Percentiles rank a stretch among this genome's conserved stretches.
Evolutionary conservation across 1,140 invertebrate species (phyloP).

Genomic region (Amyelois transitella): DNA sequence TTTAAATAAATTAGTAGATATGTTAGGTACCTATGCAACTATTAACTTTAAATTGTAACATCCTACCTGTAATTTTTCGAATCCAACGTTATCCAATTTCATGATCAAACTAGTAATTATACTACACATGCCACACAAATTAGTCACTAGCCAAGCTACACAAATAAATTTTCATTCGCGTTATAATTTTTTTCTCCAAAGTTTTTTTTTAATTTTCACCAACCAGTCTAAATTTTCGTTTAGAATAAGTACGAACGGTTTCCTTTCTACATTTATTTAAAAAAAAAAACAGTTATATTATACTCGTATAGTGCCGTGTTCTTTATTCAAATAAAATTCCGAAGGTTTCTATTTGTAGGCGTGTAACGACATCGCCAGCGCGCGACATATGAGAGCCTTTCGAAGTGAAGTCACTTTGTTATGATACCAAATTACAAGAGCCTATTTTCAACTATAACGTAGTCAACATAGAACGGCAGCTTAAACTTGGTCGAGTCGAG

Average conservation of each 20-base stretch:
- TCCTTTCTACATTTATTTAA: background rate
- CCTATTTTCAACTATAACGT: background rate
- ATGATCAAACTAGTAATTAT: constrained; percentile 35
- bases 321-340: constrained; percentile 26
- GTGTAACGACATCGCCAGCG: constrained; percentile 49
- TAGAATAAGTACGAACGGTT: background rate
- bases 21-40: background rate
- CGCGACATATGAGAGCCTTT: constrained; percentile 46
- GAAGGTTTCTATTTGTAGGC: constrained; percentile 24
- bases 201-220: too few relatives aligned
- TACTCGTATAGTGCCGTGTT: constrained; percentile 17
- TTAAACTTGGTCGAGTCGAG: background rate
- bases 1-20: background rate
- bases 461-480: constrained; percentile 16
- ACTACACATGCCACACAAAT: constrained; percentile 24
- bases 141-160: constrained; percentile 8
- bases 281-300: background rate
- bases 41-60: constrained; percentile 11
- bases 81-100: constrained; percentile 69
- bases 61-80: constrained; percentile 61
- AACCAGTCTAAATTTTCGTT: too few relatives aligned
- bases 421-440: constrained; percentile 42
- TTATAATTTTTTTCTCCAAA: too few relatives aligned
- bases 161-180: background rate
- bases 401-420: background rate